Evolutionary conservation across 2,888 invertebrate species (phyloP).

Genomic region (Holacanthella duospinosa): DNA sequence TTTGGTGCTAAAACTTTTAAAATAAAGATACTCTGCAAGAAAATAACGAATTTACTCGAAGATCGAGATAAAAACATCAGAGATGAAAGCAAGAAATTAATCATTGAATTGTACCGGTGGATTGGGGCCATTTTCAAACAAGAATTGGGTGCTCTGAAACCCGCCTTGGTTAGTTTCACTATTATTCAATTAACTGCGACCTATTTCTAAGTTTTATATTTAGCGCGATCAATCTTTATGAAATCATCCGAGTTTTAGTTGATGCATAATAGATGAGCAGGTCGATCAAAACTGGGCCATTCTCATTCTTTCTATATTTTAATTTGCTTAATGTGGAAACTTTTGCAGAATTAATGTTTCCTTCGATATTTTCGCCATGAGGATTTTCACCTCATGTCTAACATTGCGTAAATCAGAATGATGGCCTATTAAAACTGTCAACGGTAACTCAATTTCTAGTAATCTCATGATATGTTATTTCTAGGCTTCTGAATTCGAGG

Average conservation of each 20-base stretch:
- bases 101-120: conserved; percentile 91
- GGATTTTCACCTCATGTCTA: too few species aligned
- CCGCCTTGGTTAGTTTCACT: conserved; percentile 54
- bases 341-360: too few species aligned
- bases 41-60: conserved; percentile 68
- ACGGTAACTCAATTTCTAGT: too few species aligned
- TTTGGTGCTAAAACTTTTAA: conserved; percentile 86
- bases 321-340: too few species aligned
- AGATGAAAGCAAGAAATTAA: conserved; percentile 80
- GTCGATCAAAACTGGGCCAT: background rate
- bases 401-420: too few species aligned
- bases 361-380: too few species aligned
- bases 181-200: background rate
- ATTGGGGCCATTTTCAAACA: conserved; percentile 70
- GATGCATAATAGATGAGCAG: background rate
- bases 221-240: background rate
- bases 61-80: conserved; percentile 85
- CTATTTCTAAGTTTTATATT: background rate
- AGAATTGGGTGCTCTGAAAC: conserved; percentile 73
- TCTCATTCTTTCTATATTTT: too few species aligned
- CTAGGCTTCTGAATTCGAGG: conserved; percentile 70
- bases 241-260: background rate
- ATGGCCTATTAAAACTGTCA: too few species aligned
- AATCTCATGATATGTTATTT: too few species aligned
- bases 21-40: conserved; percentile 80